Evolutionary conservation across 1,140 invertebrate genomes (phyloP).

Genomic region (Macrocentrus cingulum): DNA sequence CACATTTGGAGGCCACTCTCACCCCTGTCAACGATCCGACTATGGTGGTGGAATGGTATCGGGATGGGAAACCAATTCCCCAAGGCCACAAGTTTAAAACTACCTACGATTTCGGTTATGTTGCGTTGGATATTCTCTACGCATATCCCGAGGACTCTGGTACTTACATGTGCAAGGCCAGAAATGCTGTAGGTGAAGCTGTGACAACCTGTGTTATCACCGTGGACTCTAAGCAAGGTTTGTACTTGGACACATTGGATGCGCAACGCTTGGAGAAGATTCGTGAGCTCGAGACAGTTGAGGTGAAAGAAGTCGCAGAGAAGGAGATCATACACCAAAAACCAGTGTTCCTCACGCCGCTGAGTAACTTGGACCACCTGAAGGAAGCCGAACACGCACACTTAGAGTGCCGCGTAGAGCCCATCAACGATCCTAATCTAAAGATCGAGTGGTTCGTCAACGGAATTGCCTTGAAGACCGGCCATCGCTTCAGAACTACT

Average conservation of each 20-base stretch:
- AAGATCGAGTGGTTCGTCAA: slow-evolving; percentile 86
- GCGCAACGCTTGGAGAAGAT: slow-evolving; percentile 87
- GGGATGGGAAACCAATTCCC: slow-evolving; percentile 86
- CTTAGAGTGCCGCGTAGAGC: slow-evolving; percentile 93
- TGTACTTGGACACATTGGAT: slow-evolving; percentile 86
- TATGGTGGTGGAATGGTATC: slow-evolving; percentile 94
- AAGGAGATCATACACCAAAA: slow-evolving; percentile 77
- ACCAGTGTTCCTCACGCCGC: slow-evolving; percentile 83
- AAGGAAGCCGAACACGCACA: slow-evolving; percentile 92
- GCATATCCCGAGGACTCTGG: slow-evolving; percentile 93
- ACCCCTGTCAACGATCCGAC: slow-evolving; percentile 94
- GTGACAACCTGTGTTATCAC: slow-evolving; percentile 85
- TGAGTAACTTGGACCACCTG: slow-evolving; percentile 81
- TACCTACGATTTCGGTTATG: slow-evolving; percentile 94
- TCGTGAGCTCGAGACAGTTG: slow-evolving; percentile 81
- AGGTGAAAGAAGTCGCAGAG: slow-evolving; percentile 73
- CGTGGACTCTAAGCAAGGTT: slow-evolving; percentile 79
- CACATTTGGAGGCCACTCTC: slow-evolving; percentile 93
- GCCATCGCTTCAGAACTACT: slow-evolving; percentile 87
- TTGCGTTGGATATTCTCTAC: slow-evolving; percentile 93
- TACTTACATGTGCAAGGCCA: slow-evolving; percentile 93
- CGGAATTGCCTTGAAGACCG: slow-evolving; percentile 58
- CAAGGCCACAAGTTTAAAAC: slow-evolving; percentile 90
- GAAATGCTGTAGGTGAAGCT: slow-evolving; percentile 88
- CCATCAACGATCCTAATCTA: slow-evolving; percentile 92